Conservation (phyloP, 2,888 invertebrate species). For the Cryptosula pallasiana region DNA sequence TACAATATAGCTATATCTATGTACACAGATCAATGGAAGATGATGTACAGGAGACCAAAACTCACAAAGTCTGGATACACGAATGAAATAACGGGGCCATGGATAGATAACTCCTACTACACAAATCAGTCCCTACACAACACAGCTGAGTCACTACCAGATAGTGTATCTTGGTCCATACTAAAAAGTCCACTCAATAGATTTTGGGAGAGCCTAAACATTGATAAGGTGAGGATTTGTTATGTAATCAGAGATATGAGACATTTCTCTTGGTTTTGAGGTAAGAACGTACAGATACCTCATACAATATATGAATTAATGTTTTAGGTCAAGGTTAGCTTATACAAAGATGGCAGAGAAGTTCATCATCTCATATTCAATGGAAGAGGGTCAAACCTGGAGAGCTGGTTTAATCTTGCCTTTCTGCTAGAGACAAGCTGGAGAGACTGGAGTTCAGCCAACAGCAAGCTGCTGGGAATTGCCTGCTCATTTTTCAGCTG, state of each 20-base stretch:
- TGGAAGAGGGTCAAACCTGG: not conserved
- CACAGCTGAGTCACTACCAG: not conserved
- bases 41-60: conserved; percentile 2
- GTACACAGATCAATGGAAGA: conserved; percentile 9
- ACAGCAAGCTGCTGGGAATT: too few species aligned
- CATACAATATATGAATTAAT: too few species aligned
- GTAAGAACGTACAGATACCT: too few species aligned
- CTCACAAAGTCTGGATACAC: not conserved
- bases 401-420: not conserved
- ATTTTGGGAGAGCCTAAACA: not conserved
- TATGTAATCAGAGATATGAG: too few species aligned
- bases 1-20: too few species aligned
- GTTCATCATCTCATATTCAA: not conserved
- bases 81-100: conserved; percentile 17
- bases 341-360: conserved; percentile 2
- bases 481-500: too few species aligned
- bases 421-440: not conserved
- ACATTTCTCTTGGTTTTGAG: too few species aligned
- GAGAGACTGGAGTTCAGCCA: not conserved
- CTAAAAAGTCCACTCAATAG: not conserved
- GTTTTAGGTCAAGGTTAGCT: not conserved
- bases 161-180: not conserved
- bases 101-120: not conserved
- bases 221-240: not conserved
- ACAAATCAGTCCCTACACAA: not conserved